Base-by-base conservation (phyloP, 2,797 vertebrate genomes). In the Pitangus sulphuratus region DNA sequence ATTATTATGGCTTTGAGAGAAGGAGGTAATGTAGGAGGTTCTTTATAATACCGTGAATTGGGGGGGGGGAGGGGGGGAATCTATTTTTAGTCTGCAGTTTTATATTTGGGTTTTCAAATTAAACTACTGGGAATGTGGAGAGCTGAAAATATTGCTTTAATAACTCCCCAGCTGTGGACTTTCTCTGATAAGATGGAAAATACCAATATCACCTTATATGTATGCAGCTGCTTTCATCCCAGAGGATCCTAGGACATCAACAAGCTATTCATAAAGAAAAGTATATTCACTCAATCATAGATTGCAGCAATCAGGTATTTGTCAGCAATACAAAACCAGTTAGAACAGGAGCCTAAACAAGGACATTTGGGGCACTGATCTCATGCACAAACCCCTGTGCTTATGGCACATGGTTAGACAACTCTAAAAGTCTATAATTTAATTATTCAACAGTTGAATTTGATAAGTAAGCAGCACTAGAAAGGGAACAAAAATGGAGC, bases 141-240 rank as follows among this genome's bases (percentile, higher is more conserved):
- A 82, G 72, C 47, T 90, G 91, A 65, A 97, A 97, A 97, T 95
- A 96, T 72, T 93, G 70, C 79, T 95, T 96, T 95, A 96, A 96
- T 96, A 97, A 95, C 61, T 93, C 91, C 83, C 87, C 74, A 93
- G 83, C 93, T 95, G 83, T 74, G 90, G 79, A 90, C 80, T 86
- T 93, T 79, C 88, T 84, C 74, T 87, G 88, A 45, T 91, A 89
- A 94, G 74, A 95, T 88, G 80, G 86, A 94, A 94, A 95, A 95
- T 91, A 88, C 54, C 90, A 91, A 87, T 95, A 91, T 90, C 80
- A 82, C 66, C 88, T 93, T 93, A 84, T 90, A 89, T 56, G 28
- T 89, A 91, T 90, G 90, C 94, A 84, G 77, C 83, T 94, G 85
- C 74, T 74, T 93, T 90, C 91, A 62, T 93, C 80, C 90, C 90